Evolutionary conservation across 2,113 vertebrate genomes (phyloP), one percentile per base, ranked within the genome.

Genomic region (Phrynosoma blainvillii): DNA sequence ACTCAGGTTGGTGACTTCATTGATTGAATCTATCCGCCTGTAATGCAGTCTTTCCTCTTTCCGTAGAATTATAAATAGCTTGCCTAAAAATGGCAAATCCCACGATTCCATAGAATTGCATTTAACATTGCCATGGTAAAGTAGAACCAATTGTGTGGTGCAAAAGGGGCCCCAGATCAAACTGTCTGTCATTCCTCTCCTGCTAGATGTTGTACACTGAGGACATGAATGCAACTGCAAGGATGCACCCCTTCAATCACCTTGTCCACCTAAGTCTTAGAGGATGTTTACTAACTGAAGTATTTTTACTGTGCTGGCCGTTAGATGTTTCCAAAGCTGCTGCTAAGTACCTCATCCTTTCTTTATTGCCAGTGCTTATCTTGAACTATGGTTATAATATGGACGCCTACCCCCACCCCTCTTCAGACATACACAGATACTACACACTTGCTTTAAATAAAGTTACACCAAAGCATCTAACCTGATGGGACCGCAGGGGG

Each of bases 401-500:
- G 42, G 79, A 70, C 36, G 13, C 9, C 10, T 0, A 32, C 21
- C n/a, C 82, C 88, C 75, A 66, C 27, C 2, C 56, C 21, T 21
- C 71, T 91, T 47, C 71, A 4, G 16, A 52, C 3, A 25, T 52
- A 40, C 12, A 5, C 20, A 65, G 32, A 82, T 77, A 52, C 42
- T 56, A 32, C 78, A 40, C 85, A 62, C 36, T 76, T 75, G 84
- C 91, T 95, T 95, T 94, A 94, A 95, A 95, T 95, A 93, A 93
- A 95, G 92, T 94, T 82, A 88, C 76, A 89, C 74, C 87, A 92
- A 91, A 91, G 0, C 85, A 74, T 92, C 92, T 88, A 77, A 88
- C 91, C 87, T 94, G 40, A 93, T 95, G 92, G 90, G 93, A 93
- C 90, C 93, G 36, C 87, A 87, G 47, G 66, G 70, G 79, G 16